Evolutionary conservation across 2,888 invertebrate species (phyloP).

Genomic region (Cristatella mucedo): DNA sequence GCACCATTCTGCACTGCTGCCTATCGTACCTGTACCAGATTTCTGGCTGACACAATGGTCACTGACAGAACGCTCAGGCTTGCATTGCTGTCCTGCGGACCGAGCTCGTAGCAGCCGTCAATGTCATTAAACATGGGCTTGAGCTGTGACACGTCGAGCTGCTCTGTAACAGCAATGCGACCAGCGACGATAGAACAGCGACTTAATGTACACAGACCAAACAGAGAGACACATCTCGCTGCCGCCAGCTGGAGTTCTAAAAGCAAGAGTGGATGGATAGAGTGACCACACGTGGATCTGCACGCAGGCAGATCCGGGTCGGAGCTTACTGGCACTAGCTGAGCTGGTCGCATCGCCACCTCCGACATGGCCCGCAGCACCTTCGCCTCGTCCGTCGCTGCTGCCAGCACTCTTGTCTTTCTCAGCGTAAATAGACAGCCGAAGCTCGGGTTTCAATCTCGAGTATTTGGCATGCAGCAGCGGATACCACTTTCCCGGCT

Average conservation of each 20-base stretch:
- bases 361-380: too few relatives aligned
- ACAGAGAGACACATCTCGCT: too few relatives aligned
- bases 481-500: conserved; percentile 37
- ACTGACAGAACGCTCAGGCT: conserved; percentile 37
- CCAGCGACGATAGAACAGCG: background rate
- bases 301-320: too few relatives aligned
- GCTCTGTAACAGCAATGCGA: background rate
- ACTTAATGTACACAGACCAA: too few relatives aligned
- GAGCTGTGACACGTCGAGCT: conserved; percentile 13
- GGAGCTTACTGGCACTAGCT: too few relatives aligned
- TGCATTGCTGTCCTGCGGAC: conserved; percentile 27
- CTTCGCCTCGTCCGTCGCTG: too few relatives aligned
- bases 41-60: conserved; percentile 38
- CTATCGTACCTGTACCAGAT: conserved; percentile 37
- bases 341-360: too few relatives aligned
- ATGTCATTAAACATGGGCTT: conserved; percentile 31
- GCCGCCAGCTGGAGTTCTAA: too few relatives aligned
- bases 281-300: too few relatives aligned
- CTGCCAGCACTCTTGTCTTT: conserved; percentile 24
- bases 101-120: conserved; percentile 38
- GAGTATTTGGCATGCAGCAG: conserved; percentile 38
- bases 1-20: too few relatives aligned
- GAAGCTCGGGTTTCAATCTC: conserved; percentile 35
- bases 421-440: conserved; percentile 34
- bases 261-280: too few relatives aligned